phyloP scores from a whole-genome alignment of 1,140 invertebrate species.

The Philotrypesis tridentata region DNA sequence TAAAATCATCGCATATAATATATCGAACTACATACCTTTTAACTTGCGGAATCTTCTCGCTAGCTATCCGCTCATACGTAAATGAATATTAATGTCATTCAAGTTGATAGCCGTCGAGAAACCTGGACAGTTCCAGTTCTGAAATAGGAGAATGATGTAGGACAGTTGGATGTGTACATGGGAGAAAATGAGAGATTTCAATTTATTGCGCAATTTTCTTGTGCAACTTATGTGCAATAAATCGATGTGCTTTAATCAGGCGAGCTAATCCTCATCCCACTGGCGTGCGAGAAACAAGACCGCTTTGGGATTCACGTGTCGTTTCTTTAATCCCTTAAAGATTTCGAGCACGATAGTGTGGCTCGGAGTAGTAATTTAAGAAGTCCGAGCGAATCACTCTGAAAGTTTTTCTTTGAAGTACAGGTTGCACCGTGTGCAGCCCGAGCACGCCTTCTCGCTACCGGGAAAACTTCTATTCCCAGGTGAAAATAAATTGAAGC shows the following conservation, averaged over 20 bases:
- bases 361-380: slow-evolving; percentile 9
- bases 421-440: not conserved
- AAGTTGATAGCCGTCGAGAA: not conserved
- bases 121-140: too few relatives aligned
- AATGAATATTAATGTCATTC: not conserved
- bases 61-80: not conserved
- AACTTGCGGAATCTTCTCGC: not conserved
- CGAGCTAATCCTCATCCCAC: too few relatives aligned
- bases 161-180: too few relatives aligned
- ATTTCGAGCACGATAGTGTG: slow-evolving; percentile 14
- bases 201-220: too few relatives aligned
- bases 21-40: too few relatives aligned
- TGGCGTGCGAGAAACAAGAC: not conserved
- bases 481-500: slow-evolving; percentile 21
- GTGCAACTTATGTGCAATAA: too few relatives aligned
- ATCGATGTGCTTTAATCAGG: too few relatives aligned
- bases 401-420: slow-evolving; percentile 18
- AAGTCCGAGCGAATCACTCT: not conserved
- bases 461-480: not conserved
- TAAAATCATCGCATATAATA: too few relatives aligned
- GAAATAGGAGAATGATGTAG: too few relatives aligned
- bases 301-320: not conserved
- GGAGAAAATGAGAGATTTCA: too few relatives aligned
- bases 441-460: not conserved
- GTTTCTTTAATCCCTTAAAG: slow-evolving; percentile 9